Evolutionary conservation across 2,113 vertebrate genomes (phyloP), one percentile per base, ranked within the genome.

Genomic region (Ondatra zibethicus): DNA sequence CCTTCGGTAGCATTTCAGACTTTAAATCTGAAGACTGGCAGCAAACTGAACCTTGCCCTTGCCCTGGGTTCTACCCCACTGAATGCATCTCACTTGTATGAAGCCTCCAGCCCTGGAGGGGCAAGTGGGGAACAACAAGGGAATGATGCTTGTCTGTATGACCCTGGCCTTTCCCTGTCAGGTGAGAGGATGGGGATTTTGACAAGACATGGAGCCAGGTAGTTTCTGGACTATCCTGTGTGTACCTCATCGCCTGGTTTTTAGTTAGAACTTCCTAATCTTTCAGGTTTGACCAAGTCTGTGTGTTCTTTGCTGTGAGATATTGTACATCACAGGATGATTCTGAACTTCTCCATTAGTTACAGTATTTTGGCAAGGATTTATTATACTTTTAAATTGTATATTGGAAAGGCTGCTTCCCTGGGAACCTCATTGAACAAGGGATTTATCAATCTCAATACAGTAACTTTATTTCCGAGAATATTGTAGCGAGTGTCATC

Each of bases 371-470:
- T 89, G 13, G 39, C 76, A 27, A 92, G 39, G 89, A 23, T 88
- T 89, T 80, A 10, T 92, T 81, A 92, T 36, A 89, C 65, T 68
- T 91, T 80, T 76, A n/a, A 76, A 33, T 72, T 92, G 55, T 25
- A 70, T 80, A 33, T 84, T 89, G 72, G 14, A 68, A 96, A 73
- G 8, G 36, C n/a, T 81, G 33, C 47, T 92, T 76, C 11, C 42
- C 65, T 92, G 47, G 36, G n/a, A 36, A 50, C 52, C 17, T 89
- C 72, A 76, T n/a, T 42, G n/a, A 19, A 55, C 76, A 61, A 81
- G 29, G 55, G 3, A 29, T 36, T 76, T 80, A 13, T 63, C 90
- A n/a, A 23, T 84, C 45, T 72, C 84, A 93, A 81, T 68, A 73
- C 0, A 86, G 55, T 75, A 75, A 39, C 89, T 61, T 47, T 82